These are phyloP conservation scores for Echiichthys vipera DNA, from an alignment of 2,797 vertebrate genomes.

Conservation along the genomic window DNA sequence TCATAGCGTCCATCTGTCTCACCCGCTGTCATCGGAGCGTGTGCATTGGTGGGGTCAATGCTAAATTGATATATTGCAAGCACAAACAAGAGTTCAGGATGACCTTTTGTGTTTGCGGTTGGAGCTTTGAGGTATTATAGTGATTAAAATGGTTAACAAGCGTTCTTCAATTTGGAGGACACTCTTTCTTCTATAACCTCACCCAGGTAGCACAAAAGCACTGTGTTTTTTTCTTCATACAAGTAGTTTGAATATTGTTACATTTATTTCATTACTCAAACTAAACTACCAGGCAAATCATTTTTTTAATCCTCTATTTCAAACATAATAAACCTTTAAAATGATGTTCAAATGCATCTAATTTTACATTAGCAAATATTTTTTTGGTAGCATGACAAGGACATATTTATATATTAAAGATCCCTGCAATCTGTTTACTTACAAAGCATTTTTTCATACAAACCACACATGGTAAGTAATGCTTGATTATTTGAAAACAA, in stretches of 20 bases:
- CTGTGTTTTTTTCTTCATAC: neutral
- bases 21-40: conserved; percentile 40
- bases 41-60: conserved; percentile 42
- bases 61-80: conserved; percentile 64
- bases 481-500: neutral
- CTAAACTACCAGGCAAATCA: too few relatives aligned
- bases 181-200: neutral
- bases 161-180: conserved; percentile 27
- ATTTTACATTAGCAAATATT: neutral
- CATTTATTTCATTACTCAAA: neutral
- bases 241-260: neutral
- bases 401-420: too few relatives aligned
- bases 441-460: neutral
- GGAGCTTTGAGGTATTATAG: conserved; percentile 40
- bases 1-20: conserved; percentile 74
- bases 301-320: too few relatives aligned
- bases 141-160: conserved; percentile 39
- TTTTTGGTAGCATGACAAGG: neutral
- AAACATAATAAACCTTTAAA: neutral
- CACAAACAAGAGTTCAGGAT: conserved; percentile 44
- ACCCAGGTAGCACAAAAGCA: neutral
- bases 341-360: neutral
- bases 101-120: conserved; percentile 19
- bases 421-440: neutral
- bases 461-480: neutral